Conservation (phyloP, 1,140 invertebrate species). For the Trinorchestia longiramus region DNA sequence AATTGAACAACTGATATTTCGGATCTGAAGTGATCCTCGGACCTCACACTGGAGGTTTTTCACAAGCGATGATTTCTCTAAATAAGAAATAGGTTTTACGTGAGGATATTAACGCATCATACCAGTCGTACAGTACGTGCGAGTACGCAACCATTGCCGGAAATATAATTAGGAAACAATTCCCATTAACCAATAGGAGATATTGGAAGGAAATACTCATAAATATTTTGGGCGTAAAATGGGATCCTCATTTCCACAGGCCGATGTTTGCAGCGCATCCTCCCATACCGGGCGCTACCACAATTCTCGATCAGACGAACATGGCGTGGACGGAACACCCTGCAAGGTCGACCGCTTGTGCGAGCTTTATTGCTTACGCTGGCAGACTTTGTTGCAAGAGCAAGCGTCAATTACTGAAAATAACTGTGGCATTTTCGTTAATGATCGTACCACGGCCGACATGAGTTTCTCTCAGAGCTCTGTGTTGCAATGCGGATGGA, state of each 20-base stretch:
- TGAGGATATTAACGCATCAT: neutral
- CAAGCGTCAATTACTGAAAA: neutral
- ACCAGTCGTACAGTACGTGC: too few species aligned
- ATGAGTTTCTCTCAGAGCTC: neutral
- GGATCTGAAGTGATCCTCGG: neutral
- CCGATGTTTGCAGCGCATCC: neutral
- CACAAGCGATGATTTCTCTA: neutral
- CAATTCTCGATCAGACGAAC: neutral
- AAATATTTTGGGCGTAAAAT: neutral
- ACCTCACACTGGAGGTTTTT: neutral
- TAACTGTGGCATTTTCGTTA: neutral
- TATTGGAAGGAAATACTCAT: neutral
- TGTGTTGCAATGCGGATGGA: neutral
- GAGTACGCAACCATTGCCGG: neutral
- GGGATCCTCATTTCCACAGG: neutral
- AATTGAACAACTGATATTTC: neutral
- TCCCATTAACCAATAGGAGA: neutral
- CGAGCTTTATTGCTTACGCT: neutral
- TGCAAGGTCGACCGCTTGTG: neutral
- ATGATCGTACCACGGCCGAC: neutral
- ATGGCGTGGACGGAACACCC: neutral
- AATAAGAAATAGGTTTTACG: neutral
- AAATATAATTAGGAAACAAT: neutral
- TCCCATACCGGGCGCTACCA: neutral
- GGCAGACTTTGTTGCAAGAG: neutral